Percentiles rank a stretch among this genome's conserved stretches.
Evolutionary conservation across 2,797 vertebrate species (phyloP).

Genomic region (Rhinichthys osculus): DNA sequence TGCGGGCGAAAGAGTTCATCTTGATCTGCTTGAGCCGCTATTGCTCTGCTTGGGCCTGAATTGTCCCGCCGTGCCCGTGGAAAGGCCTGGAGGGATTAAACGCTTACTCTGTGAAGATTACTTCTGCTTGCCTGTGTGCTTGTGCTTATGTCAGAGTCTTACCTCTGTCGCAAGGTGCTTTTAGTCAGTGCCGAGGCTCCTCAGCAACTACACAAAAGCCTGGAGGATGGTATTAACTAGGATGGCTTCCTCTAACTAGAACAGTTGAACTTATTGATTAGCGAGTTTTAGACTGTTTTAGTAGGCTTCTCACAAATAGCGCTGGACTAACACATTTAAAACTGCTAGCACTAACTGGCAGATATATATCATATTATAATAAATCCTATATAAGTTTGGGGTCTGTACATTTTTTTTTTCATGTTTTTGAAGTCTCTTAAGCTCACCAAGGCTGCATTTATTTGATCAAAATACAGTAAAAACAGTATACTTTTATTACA

Average conservation of each 20-base stretch:
- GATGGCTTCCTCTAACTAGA: not conserved
- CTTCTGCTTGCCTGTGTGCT: constrained; percentile 55
- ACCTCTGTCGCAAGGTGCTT: constrained; percentile 11
- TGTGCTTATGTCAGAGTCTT: constrained; percentile 48
- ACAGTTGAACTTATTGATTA: not conserved
- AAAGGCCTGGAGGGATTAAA: constrained; percentile 52
- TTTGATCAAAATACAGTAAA: not conserved
- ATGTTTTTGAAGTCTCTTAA: not conserved
- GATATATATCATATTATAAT: not conserved
- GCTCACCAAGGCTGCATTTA: not conserved
- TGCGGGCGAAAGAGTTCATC: constrained; percentile 26
- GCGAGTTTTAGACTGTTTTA: constrained; percentile 2
- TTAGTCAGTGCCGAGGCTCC: not conserved
- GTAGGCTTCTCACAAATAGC: not conserved
- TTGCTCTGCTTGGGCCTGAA: constrained; percentile 62
- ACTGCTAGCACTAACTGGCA: not conserved
- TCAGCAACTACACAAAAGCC: not conserved
- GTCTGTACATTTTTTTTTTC: not conserved
- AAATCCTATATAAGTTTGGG: not conserved
- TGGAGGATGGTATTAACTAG: not conserved
- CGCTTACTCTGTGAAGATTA: constrained; percentile 65
- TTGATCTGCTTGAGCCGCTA: constrained; percentile 50
- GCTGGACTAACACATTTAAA: not conserved
- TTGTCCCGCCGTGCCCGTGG: constrained; percentile 53
- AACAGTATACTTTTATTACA: not conserved